Evolutionary conservation across 2,888 invertebrate species (phyloP), one percentile per base, ranked within the genome.

Genomic region (Atherix ibis): DNA sequence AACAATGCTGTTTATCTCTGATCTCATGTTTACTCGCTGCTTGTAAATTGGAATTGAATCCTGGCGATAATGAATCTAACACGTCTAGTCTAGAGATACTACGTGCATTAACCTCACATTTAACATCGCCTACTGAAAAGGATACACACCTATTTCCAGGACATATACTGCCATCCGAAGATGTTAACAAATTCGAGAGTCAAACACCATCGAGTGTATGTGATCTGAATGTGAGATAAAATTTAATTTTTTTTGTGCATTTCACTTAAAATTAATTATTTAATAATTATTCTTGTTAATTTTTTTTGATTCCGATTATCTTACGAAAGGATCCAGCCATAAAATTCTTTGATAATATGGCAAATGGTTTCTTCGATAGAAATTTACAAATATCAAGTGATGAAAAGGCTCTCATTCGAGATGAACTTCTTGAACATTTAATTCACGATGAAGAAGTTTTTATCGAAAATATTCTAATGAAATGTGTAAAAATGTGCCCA

Each of bases 1-100:
- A 79, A 56, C 61, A 71, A 18, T 75, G 75, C 48, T 76, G 77
- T 45, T 73, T 76, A 43, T 70, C 74, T 38, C 60, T 80, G n/a
- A 46, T 47, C 15, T 40, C 44, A 2, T 43, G 43, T 30, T 30
- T 47, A 10, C 31, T 47, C n/a, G 34, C 40, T 2, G 41, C 45
- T 6, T 47, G 43, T 26, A 45, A 45, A 37, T 29, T 43, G 6
- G 44, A 47, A 28, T 18, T 40, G 16, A 25, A 35, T 5, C 32
- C 38, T 2, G 48, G 49, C 18, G 53, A 54, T 31, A 50, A 49
- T 12, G 45, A 47, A 10, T 56, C 59, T 4, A 54, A 54, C 3
- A 51, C 52, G 4, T 58, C 57, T 15, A 59, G 58, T 22, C 40
- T 61, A 18, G 59, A 61, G 43, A 55, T 61, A 6, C 42, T 59